These are phyloP conservation scores for Caenorhabditis sp. DNA, from an alignment of 2,888 invertebrate species.

Conservation along the genomic window DNA sequence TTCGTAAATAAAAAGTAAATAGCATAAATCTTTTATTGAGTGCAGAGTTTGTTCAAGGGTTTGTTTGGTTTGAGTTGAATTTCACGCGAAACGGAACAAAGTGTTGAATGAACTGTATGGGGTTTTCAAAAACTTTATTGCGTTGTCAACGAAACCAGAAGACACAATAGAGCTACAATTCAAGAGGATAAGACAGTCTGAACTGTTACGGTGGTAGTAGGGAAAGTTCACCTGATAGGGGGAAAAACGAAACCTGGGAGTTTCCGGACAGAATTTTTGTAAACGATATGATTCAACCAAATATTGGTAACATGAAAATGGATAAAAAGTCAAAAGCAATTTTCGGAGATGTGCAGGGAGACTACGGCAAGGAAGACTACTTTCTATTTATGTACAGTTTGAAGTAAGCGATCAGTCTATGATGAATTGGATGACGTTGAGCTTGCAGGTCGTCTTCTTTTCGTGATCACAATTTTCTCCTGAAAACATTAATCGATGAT, in stretches of 20 bases:
- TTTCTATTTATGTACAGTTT: slow-evolving; percentile 18
- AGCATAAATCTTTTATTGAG: not conserved
- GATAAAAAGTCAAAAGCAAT: slow-evolving; percentile 7
- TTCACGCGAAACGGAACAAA: too few species aligned
- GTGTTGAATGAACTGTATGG: too few species aligned
- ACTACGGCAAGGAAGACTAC: slow-evolving; percentile 29
- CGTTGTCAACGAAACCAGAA: too few species aligned
- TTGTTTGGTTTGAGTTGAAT: too few species aligned
- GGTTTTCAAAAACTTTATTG: too few species aligned
- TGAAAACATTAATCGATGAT: slow-evolving; percentile 16
- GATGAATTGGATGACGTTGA: slow-evolving; percentile 54
- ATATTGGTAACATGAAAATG: slow-evolving; percentile 50
- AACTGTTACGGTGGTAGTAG: slow-evolving; percentile 12
- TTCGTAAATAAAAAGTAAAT: not conserved
- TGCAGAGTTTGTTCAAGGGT: too few species aligned
- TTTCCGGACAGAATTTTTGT: slow-evolving; percentile 30
- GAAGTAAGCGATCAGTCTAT: not conserved
- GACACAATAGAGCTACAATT: too few species aligned
- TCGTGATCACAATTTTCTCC: slow-evolving; percentile 54
- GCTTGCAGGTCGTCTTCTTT: slow-evolving; percentile 51
- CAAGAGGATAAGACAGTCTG: not conserved
- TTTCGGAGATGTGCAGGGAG: not conserved
- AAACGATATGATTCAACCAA: slow-evolving; percentile 44
- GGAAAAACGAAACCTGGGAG: slow-evolving; percentile 27
- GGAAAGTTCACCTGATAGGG: slow-evolving; percentile 29